Conservation (phyloP, 1,140 invertebrate genomes). For the Argopecten irradians region DNA sequence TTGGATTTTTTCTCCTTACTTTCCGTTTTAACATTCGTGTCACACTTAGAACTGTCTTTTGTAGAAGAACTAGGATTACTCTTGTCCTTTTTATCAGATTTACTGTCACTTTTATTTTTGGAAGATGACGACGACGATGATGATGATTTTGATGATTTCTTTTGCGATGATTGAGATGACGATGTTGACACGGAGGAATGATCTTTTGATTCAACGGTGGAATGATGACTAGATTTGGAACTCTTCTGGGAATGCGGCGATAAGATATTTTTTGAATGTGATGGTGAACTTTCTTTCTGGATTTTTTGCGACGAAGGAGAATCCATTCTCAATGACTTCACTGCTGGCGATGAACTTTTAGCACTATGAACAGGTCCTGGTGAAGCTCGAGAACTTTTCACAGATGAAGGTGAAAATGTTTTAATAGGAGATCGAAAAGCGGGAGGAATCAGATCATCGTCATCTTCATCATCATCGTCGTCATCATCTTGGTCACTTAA, state of each 20-base stretch:
- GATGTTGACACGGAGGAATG: constrained; percentile 20
- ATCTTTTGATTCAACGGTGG: constrained; percentile 23
- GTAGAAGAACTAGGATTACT: constrained; percentile 9
- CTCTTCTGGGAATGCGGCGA: constrained; percentile 36
- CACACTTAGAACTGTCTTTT: constrained; percentile 3
- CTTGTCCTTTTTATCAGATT: constrained; percentile 33
- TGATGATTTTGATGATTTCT: constrained; percentile 22
- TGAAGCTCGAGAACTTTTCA: constrained; percentile 34
- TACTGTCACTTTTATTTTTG: constrained; percentile 35
- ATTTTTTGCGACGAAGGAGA: constrained; percentile 41
- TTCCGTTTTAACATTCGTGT: constrained; percentile 10
- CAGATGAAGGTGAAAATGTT: constrained; percentile 38
- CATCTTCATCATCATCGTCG: constrained; percentile 33
- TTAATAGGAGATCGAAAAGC: constrained; percentile 31
- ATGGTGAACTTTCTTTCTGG: constrained; percentile 26
- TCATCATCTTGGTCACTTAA: constrained; percentile 16
- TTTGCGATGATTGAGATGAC: background rate
- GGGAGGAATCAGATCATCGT: background rate
- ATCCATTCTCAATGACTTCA: constrained; percentile 28
- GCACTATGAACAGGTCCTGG: constrained; percentile 36
- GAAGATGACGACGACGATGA: constrained; percentile 33
- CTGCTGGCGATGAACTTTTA: constrained; percentile 26
- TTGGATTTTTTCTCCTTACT: constrained; percentile 2
- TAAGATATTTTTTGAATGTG: constrained; percentile 3
- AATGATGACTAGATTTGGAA: constrained; percentile 39